Conservation (phyloP, 1,140 invertebrate species). For the Linepithema humile region DNA sequence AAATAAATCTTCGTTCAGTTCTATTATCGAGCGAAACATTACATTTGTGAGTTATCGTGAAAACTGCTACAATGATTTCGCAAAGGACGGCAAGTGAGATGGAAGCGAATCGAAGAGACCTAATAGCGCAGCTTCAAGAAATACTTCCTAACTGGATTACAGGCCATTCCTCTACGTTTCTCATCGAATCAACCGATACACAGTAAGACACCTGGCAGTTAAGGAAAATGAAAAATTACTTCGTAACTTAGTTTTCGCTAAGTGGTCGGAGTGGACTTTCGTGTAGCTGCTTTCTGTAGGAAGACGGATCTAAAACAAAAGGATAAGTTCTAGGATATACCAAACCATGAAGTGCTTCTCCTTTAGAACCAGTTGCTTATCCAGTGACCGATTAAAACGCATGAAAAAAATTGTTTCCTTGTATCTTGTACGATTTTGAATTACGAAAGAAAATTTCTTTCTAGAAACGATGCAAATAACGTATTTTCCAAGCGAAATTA, state of each 20-base stretch:
- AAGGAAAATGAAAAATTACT: constrained; percentile 61
- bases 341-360: constrained; percentile 43
- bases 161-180: constrained; percentile 54
- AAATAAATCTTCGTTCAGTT: constrained; percentile 1
- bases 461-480: neutral
- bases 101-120: constrained; percentile 53
- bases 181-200: constrained; percentile 59
- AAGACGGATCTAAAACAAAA: constrained; percentile 56
- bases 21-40: neutral
- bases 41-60: constrained; percentile 32
- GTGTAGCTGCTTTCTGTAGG: constrained; percentile 47
- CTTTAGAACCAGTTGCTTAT: constrained; percentile 27
- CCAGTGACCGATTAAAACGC: neutral
- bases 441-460: neutral
- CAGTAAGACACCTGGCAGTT: constrained; percentile 59
- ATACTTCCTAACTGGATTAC: constrained; percentile 59
- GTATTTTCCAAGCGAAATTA: neutral
- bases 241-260: constrained; percentile 60
- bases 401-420: neutral
- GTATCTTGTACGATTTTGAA: neutral
- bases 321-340: constrained; percentile 51
- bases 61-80: constrained; percentile 41
- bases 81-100: constrained; percentile 28
- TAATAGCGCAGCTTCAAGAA: constrained; percentile 55
- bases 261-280: constrained; percentile 58